Percentiles rank a stretch among this genome's conserved stretches.
These are phyloP conservation scores for Neoaliturus tenellus DNA, from an alignment of 2,888 invertebrate species.

Conservation along the genomic window DNA sequence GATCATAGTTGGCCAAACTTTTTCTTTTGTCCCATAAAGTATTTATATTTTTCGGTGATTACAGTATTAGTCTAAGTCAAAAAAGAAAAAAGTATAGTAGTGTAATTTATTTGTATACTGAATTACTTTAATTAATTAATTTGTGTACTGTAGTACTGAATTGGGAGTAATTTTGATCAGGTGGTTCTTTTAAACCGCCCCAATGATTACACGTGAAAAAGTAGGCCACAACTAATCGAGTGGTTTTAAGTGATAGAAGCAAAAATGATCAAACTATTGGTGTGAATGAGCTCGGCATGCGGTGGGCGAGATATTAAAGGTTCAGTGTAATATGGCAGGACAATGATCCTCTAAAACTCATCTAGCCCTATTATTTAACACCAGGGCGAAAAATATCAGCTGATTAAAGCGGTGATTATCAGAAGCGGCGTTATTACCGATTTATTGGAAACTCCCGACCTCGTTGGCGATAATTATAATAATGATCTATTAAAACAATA, in stretches of 20 bases:
- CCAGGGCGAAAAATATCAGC: conserved; percentile 3
- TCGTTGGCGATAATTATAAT: neutral
- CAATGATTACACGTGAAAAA: too few relatives aligned
- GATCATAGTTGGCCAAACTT: too few relatives aligned
- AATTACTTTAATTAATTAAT: too few relatives aligned
- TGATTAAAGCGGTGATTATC: conserved; percentile 31
- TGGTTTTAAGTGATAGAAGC: neutral
- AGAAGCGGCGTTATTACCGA: neutral
- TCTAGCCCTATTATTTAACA: conserved; percentile 34
- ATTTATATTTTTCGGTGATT: too few relatives aligned
- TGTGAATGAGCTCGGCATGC: neutral
- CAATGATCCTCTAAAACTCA: conserved; percentile 32
- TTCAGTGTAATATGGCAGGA: neutral
- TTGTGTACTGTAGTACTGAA: too few relatives aligned
- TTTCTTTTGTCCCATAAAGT: too few relatives aligned
- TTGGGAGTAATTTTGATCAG: too few relatives aligned
- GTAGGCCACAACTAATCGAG: too few relatives aligned
- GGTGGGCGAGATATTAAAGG: conserved; percentile 26
- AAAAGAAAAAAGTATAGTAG: too few relatives aligned
- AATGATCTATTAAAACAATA: conserved; percentile 23
- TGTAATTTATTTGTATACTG: too few relatives aligned
- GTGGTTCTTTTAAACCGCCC: too few relatives aligned
- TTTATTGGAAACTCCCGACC: conserved; percentile 5
- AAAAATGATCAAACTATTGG: neutral
- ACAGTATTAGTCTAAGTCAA: too few relatives aligned